Conservation (phyloP, 2,888 invertebrate species). For the Lagria hirta region DNA sequence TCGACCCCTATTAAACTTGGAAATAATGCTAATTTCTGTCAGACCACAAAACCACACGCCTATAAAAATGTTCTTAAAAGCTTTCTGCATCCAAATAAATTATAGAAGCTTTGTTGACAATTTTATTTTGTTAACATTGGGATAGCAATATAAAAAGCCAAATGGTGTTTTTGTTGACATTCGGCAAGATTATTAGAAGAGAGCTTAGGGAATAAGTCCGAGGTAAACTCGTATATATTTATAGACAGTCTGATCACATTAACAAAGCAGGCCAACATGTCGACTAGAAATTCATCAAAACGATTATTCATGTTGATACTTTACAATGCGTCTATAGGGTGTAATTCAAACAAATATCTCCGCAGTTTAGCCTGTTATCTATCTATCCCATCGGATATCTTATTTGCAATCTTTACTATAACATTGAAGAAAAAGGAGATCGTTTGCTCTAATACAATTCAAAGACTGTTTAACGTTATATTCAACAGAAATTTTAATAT, state of each 20-base stretch:
- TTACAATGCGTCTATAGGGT: constrained; percentile 36
- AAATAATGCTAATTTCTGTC: constrained; percentile 21
- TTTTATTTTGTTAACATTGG: too few species aligned
- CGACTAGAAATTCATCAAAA: constrained; percentile 35
- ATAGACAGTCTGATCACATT: constrained; percentile 28
- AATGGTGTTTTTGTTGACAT: too few species aligned
- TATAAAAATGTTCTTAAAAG: constrained; percentile 17
- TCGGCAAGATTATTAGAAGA: too few species aligned
- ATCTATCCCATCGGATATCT: constrained; percentile 37
- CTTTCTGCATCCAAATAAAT: too few species aligned
- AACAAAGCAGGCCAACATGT: constrained; percentile 27
- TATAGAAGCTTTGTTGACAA: too few species aligned
- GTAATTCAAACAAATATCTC: constrained; percentile 37
- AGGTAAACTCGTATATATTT: too few species aligned
- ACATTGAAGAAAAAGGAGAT: constrained; percentile 33
- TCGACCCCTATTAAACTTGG: constrained; percentile 19
- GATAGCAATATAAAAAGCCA: too few species aligned
- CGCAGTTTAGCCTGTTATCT: constrained; percentile 37
- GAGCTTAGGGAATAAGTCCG: too few species aligned
- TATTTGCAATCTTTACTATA: constrained; percentile 26
- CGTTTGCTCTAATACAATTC: too few species aligned
- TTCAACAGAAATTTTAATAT: too few species aligned
- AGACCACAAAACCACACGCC: constrained; percentile 15
- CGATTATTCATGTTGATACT: constrained; percentile 37
- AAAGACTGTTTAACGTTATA: too few species aligned